Evolutionary conservation across 1,140 invertebrate species (phyloP), one percentile per base, ranked within the genome.

Genomic region (Caenorhabditis remanei): DNA sequence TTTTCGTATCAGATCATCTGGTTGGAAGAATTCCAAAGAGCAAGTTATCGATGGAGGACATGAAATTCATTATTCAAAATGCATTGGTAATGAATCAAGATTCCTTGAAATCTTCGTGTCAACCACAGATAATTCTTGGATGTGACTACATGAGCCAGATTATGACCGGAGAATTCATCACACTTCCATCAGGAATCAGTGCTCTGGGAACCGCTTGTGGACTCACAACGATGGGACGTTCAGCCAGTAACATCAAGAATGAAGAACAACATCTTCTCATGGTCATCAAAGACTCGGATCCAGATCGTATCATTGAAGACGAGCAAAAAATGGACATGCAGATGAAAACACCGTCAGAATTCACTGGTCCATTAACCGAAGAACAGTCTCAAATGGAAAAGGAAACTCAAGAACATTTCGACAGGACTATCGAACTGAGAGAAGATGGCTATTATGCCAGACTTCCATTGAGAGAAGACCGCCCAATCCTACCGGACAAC

Each of bases 391-490:
- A 19, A 9, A 11, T n/a, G 13, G 19, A 13, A 4, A 61, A 83
- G 19, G 50, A 53, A 55, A 61, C 40, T 1, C 3, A 53, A 11
- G 56, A 83, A 19, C 19, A 40, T n/a, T 83, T 83, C 82, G 21
- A 83, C 1, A 87, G 32, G 50, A 61, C 56, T 5, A 53, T 83
- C 9, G 50, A 83, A 24, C 55, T 56, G 21, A 43, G 75, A 85
- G 43, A 85, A 43, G 58, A 83, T 32, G 86, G 71, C 0, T 87
- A 87, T 21, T 84, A 32, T 40, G 56, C 46, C 4, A 14, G 46
- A 19, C 19, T 87, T 6, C 86, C 79, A 19, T 87, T 48, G 50
- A 87, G 61, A 43, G 43, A 84, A 41, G 43, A 87, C 13, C 53
- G 58, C 43, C 24, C 71, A 6, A 16, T n/a, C 4, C 55, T 87